Conservation (phyloP, 2,888 invertebrate genomes). For the Apotomis betuletana region DNA sequence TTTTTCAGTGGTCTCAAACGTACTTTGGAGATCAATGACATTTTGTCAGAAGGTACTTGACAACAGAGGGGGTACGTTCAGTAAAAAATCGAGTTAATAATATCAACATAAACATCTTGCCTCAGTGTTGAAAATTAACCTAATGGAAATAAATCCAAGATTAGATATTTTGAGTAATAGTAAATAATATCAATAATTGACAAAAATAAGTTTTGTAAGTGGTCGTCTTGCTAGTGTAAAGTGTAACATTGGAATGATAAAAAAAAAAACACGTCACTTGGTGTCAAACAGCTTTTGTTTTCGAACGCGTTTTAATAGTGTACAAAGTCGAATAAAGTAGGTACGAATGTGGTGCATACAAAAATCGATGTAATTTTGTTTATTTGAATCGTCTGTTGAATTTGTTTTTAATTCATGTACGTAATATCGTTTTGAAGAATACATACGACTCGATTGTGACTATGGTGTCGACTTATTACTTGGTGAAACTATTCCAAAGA, state of each 20-base stretch:
- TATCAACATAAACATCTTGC: neutral
- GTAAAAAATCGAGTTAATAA: neutral
- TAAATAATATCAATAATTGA: no score
- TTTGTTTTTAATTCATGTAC: neutral
- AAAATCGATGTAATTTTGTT: slow-evolving; percentile 27
- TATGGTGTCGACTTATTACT: slow-evolving; percentile 46
- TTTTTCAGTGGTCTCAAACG: slow-evolving; percentile 6
- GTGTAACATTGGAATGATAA: neutral
- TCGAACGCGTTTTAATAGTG: slow-evolving; percentile 2
- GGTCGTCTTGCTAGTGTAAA: no score
- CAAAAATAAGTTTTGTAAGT: no score
- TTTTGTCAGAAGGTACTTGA: neutral
- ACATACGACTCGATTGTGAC: neutral
- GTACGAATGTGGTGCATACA: slow-evolving; percentile 15
- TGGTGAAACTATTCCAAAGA: slow-evolving; percentile 42
- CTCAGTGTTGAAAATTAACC: neutral
- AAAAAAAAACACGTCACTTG: neutral
- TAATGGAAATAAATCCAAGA: neutral
- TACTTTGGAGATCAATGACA: neutral
- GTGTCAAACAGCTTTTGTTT: neutral
- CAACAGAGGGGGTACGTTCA: neutral
- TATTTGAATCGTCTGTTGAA: neutral
- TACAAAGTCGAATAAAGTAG: neutral
- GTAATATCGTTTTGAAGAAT: neutral
- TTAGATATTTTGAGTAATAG: no score